These are phyloP conservation scores for Pristis pectinata DNA, from an alignment of 2,797 vertebrate species.

Conservation along the genomic window DNA sequence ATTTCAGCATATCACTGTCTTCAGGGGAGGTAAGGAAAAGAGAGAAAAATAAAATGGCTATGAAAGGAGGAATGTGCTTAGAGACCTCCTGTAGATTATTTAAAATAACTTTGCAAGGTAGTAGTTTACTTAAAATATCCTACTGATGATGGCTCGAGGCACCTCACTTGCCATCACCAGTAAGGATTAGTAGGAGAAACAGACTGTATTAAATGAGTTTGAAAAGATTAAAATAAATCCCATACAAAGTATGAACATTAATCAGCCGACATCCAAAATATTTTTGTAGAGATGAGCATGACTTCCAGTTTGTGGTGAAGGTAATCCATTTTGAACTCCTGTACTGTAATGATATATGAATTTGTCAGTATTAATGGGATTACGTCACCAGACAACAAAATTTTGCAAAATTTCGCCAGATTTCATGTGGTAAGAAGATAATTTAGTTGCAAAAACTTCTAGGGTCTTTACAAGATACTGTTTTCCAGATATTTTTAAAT, in stretches of 20 bases:
- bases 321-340: conserved; percentile 3
- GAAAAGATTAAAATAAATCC: conserved; percentile 25
- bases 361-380: not conserved
- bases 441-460: not conserved
- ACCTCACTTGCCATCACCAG: not conserved
- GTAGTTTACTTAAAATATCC: not conserved
- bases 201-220: not conserved
- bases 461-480: not conserved
- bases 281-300: not conserved
- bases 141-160: not conserved
- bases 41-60: not conserved
- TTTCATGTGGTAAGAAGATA: not conserved
- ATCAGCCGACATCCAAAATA: not conserved
- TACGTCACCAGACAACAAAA: not conserved
- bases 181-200: conserved; percentile 2
- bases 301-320: not conserved
- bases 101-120: conserved; percentile 24
- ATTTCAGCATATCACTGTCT: not conserved
- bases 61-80: not conserved
- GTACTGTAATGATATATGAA: not conserved
- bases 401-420: not conserved
- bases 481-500: not conserved
- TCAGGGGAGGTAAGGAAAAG: not conserved
- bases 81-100: not conserved
- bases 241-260: not conserved